phyloP scores from a whole-genome alignment of 2,113 vertebrate genomes.

The Onychostoma macrolepis region DNA sequence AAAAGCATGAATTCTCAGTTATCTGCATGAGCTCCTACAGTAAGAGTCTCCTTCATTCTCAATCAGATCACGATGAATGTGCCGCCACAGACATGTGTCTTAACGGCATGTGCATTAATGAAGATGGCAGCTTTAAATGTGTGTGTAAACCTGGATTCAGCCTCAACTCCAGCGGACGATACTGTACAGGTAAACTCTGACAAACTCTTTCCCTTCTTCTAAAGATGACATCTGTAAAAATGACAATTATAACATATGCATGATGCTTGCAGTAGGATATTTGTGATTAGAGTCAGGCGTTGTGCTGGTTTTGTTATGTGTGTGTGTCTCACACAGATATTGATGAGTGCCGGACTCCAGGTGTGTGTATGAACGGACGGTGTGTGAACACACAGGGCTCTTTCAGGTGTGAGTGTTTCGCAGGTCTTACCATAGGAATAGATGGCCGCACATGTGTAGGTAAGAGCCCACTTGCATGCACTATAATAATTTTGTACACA shows the following conservation, averaged over 20 bases:
- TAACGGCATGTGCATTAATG: constrained; percentile 84
- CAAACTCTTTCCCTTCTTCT: not conserved
- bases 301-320: not conserved
- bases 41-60: not conserved
- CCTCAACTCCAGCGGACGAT: constrained; percentile 74
- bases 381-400: constrained; percentile 83
- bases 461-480: constrained; percentile 61
- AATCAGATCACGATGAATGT: constrained; percentile 78
- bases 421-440: constrained; percentile 76
- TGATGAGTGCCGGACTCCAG: constrained; percentile 77
- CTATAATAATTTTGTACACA: not conserved
- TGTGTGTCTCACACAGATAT: constrained; percentile 67
- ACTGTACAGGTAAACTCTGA: constrained; percentile 72
- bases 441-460: constrained; percentile 79
- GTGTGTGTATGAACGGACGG: constrained; percentile 78
- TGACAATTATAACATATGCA: not conserved
- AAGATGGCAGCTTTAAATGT: constrained; percentile 83
- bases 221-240: not conserved
- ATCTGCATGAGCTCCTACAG: not conserved
- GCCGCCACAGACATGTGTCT: constrained; percentile 78
- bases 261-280: not conserved
- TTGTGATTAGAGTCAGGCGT: not conserved
- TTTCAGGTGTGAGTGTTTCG: constrained; percentile 80
- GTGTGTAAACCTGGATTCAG: constrained; percentile 82
- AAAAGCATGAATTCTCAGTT: too few species aligned